Evolutionary conservation across 2,113 vertebrate genomes (phyloP), one percentile per base, ranked within the genome.

Genomic region (Poicephalus gulielmi): DNA sequence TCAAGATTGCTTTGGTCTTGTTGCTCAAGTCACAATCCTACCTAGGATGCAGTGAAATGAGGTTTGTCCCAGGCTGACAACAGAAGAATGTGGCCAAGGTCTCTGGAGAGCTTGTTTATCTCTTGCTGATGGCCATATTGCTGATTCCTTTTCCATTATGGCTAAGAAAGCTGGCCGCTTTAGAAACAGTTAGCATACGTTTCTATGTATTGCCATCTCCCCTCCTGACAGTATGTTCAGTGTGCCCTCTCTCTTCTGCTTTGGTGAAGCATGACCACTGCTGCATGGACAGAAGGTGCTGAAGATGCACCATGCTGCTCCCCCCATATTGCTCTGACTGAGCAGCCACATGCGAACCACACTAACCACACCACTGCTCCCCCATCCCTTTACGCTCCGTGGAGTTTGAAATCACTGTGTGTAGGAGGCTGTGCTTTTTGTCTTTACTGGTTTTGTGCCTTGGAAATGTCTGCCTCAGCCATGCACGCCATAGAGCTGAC

Each of bases 121-220:
- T 16, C 73, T 24, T 5, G 2, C 81, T 14, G 50, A 53, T 35
- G 68, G 55, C 11, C 13, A 1, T 1, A 11, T 3, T 57, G 23
- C 60, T 35, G 13, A 1, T 1, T 19, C 20, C 33, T 64, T 55
- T 37, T 12, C 46, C 15, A 2, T 9, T 22, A 33, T 6, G 64
- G 44, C 44, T 63, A 8, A 39, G 11, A 13, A 28, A 44, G 24
- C 59, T 20, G 53, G 43, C 31, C 37, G 3, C 17, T 0, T 35
- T 24, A 23, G 28, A n/a, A 53, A 8, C 1, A 0, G 19, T 19
- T 30, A 20, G 10, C 0, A 0, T 5, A 8, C 24, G 20, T 62
- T 53, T 44, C 1, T 10, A 16, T 2, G 0, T 22, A 6, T 1
- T 7, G 4, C 9, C 31, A 43, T 23, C 57, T 71, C 25, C 4